Conservation (phyloP, 2,113 vertebrate species). For the Ariopsis seemanni region DNA sequence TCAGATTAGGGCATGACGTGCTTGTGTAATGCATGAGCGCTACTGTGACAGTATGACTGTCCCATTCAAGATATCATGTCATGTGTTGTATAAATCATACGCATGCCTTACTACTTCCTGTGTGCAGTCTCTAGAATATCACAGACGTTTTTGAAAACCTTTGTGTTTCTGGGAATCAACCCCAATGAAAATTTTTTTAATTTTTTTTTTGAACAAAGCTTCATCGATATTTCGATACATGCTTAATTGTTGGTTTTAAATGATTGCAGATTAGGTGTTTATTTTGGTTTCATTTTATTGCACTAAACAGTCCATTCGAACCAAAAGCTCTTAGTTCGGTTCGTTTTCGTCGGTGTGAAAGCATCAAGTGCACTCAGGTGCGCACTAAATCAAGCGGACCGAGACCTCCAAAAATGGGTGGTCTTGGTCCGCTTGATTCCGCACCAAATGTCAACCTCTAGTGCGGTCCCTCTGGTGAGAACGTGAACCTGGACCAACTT, state of each 20-base stretch:
- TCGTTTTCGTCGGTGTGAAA: no score
- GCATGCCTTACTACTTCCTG: neutral
- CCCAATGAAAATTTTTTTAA: neutral
- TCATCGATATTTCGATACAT: no score
- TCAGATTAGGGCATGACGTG: conserved; percentile 50
- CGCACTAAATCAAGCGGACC: no score
- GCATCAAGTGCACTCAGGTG: no score
- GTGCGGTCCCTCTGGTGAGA: no score
- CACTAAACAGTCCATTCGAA: no score
- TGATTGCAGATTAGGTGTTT: neutral
- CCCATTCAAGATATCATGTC: conserved; percentile 2
- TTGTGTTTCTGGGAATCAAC: neutral
- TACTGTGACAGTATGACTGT: conserved; percentile 4
- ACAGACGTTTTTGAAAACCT: neutral
- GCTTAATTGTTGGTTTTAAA: neutral
- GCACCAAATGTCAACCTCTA: no score
- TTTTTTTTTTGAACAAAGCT: no score
- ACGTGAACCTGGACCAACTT: no score
- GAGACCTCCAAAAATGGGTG: no score
- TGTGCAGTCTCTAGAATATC: neutral
- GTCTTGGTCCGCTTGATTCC: no score
- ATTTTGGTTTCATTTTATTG: neutral
- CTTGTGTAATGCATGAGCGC: conserved; percentile 16
- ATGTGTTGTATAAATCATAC: neutral
- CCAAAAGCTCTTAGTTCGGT: no score